phyloP scores from a whole-genome alignment of 2,797 vertebrate genomes.

The Poeciliopsis paucimaculata region DNA sequence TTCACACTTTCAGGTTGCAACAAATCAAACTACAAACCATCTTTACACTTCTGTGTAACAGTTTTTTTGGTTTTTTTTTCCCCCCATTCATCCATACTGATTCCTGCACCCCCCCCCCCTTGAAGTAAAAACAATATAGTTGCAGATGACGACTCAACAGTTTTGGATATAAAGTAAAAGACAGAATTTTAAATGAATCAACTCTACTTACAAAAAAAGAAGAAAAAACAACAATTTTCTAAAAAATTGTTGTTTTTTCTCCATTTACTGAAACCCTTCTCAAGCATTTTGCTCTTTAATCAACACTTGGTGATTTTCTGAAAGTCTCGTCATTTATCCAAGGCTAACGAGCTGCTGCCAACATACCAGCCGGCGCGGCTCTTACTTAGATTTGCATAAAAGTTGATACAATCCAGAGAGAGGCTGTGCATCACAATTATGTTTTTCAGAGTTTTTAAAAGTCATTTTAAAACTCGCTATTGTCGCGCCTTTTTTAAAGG shows the following conservation, averaged over 20 bases:
- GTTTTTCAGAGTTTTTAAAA: constrained; percentile 13
- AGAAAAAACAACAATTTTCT: background rate
- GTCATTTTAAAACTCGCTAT: constrained; percentile 21
- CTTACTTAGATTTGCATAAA: constrained; percentile 20
- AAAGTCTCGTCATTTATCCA: constrained; percentile 15
- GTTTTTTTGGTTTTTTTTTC: too few relatives aligned
- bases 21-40: too few relatives aligned
- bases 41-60: too few relatives aligned
- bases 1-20: too few relatives aligned
- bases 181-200: background rate
- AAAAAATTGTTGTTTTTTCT: too few relatives aligned
- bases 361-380: constrained; percentile 9
- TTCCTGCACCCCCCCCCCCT: too few relatives aligned
- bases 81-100: too few relatives aligned
- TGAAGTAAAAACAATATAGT: too few relatives aligned
- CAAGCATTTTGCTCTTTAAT: constrained; percentile 3
- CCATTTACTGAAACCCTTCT: background rate
- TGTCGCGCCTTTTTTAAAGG: constrained; percentile 4
- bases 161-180: background rate
- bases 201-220: too few relatives aligned
- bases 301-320: background rate
- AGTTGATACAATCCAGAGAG: constrained; percentile 24
- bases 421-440: constrained; percentile 9
- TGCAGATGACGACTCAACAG: background rate
- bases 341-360: constrained; percentile 22